These are phyloP conservation scores for Bubo scandiacus DNA, from an alignment of 2,113 vertebrate species.

Conservation along the genomic window DNA sequence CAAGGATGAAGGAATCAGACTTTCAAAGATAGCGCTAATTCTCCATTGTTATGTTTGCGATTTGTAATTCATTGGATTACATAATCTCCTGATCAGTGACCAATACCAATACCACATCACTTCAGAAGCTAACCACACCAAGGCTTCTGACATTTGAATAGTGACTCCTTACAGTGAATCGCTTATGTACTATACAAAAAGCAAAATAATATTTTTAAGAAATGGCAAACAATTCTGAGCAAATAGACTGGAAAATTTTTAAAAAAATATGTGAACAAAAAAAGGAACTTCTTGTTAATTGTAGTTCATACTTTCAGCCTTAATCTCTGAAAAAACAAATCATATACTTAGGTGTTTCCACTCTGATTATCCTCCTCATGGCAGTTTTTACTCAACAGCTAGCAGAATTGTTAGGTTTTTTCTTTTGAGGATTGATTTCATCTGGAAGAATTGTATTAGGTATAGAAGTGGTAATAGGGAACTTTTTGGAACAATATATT, in stretches of 20 bases:
- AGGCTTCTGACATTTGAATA: background rate
- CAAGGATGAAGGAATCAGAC: background rate
- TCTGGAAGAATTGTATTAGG: background rate
- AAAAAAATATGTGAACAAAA: background rate
- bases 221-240: background rate
- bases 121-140: background rate
- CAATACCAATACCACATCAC: background rate
- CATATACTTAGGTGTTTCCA: background rate
- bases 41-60: conserved; percentile 6
- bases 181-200: background rate
- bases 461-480: background rate
- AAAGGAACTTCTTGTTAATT: background rate
- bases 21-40: background rate
- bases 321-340: background rate
- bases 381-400: background rate
- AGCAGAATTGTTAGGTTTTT: background rate
- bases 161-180: background rate
- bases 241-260: background rate
- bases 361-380: background rate
- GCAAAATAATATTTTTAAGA: background rate
- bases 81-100: background rate
- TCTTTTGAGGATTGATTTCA: background rate
- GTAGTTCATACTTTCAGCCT: background rate
- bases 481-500: background rate
- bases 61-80: background rate